Conservation (phyloP, 1,140 invertebrate genomes). For the Brachionus calyciflorus region DNA sequence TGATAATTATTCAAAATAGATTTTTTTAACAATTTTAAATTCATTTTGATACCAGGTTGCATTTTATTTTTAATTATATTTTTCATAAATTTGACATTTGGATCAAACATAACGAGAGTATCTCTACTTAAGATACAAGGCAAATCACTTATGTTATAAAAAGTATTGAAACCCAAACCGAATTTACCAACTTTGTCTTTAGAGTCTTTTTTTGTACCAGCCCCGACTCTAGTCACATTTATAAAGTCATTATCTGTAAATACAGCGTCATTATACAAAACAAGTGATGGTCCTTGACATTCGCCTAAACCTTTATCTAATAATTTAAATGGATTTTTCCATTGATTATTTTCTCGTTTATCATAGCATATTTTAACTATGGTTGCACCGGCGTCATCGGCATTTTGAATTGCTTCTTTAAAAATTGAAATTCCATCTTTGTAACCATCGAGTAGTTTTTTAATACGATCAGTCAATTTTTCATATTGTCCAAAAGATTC, state of each 20-base stretch:
- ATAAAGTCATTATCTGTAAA: conserved; percentile 54
- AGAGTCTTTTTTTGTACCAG: conserved; percentile 52
- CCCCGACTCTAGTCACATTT: conserved; percentile 53
- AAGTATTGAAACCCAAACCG: conserved; percentile 56
- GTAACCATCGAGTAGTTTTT: conserved; percentile 52
- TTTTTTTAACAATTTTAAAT: conserved; percentile 48
- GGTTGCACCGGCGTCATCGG: conserved; percentile 59
- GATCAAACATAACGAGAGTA: conserved; percentile 51
- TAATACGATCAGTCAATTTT: conserved; percentile 52
- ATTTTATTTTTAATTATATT: conserved; percentile 13
- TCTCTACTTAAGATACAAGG: conserved; percentile 55
- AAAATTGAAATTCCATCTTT: conserved; percentile 53
- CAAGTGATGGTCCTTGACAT: conserved; percentile 54
- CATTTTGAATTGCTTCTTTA: conserved; percentile 58
- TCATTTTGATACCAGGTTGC: conserved; percentile 53
- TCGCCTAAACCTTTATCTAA: conserved; percentile 52
- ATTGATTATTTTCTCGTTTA: conserved; percentile 49
- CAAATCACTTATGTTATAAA: conserved; percentile 58
- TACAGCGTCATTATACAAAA: conserved; percentile 53
- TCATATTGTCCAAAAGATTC: conserved; percentile 53
- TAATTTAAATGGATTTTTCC: conserved; percentile 47
- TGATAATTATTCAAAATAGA: conserved; percentile 48
- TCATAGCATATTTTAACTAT: conserved; percentile 60
- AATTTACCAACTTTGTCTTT: conserved; percentile 54
- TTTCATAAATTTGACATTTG: conserved; percentile 14